phyloP scores from a whole-genome alignment of 2,888 invertebrate species.

The Neoaliturus tenellus region DNA sequence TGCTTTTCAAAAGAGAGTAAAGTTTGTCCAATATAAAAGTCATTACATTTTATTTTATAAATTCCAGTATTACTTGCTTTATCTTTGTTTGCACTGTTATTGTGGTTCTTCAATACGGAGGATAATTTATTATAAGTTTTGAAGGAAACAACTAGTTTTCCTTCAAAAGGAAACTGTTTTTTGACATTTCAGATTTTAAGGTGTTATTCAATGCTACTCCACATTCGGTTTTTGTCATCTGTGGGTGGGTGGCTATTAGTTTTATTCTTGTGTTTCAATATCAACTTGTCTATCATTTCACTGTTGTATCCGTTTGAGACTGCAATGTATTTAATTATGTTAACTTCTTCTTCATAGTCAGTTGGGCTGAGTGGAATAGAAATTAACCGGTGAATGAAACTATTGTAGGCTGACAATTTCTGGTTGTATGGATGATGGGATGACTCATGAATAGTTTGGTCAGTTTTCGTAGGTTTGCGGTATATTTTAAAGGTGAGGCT shows the following conservation, averaged over 20 bases:
- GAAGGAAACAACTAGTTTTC: background rate
- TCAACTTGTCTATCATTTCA: background rate
- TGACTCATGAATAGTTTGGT: background rate
- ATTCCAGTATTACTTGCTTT: background rate
- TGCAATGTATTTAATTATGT: background rate
- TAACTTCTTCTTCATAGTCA: background rate
- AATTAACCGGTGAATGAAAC: background rate
- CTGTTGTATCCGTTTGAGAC: background rate
- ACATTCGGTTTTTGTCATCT: background rate
- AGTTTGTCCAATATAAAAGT: background rate
- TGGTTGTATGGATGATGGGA: background rate
- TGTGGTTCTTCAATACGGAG: background rate
- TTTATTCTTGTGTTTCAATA: background rate
- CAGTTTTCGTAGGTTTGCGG: background rate
- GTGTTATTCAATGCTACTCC: background rate
- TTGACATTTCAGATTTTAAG: background rate
- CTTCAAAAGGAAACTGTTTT: too few relatives aligned
- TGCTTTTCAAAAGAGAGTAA: background rate
- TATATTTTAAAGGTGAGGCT: too few relatives aligned
- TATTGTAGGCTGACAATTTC: background rate
- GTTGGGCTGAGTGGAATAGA: background rate
- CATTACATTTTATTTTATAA: constrained; percentile 16
- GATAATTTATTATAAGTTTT: background rate
- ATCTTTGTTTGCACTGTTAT: background rate
- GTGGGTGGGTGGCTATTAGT: background rate